These are phyloP conservation scores for Cephus sareptanus DNA, from an alignment of 2,888 invertebrate genomes.

Conservation along the genomic window DNA sequence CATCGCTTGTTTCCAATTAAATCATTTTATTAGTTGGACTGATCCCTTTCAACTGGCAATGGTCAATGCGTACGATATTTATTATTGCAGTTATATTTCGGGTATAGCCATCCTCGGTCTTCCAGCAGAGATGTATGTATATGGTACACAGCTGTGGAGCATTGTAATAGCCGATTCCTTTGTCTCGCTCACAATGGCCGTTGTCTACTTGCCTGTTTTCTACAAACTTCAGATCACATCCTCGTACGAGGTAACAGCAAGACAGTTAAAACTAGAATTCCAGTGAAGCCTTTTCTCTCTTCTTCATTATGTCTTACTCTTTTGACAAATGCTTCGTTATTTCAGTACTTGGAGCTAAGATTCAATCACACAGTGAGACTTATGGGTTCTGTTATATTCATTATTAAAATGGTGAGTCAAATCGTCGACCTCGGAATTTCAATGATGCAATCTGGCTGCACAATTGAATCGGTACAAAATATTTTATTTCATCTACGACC, in stretches of 20 bases:
- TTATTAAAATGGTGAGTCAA: conserved; percentile 74
- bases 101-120: conserved; percentile 79
- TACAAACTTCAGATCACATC: conserved; percentile 80
- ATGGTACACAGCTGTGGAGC: conserved; percentile 79
- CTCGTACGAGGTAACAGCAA: conserved; percentile 75
- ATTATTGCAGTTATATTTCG: conserved; percentile 74
- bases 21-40: no score
- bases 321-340: conserved; percentile 40
- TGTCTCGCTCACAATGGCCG: conserved; percentile 75
- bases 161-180: conserved; percentile 74
- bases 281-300: not conserved
- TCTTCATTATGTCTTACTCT: not conserved
- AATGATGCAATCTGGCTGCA: not conserved
- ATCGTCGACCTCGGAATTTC: not conserved
- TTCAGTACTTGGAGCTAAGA: conserved; percentile 76
- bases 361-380: conserved; percentile 77
- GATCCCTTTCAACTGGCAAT: no score
- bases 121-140: conserved; percentile 82
- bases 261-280: conserved; percentile 4
- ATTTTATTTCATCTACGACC: no score
- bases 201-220: conserved; percentile 79
- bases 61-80: no score
- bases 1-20: no score
- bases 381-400: conserved; percentile 76
- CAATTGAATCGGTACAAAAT: no score